These are phyloP conservation scores for Anas platyrhynchos DNA, from an alignment of 2,113 vertebrate genomes.

Conservation along the genomic window DNA sequence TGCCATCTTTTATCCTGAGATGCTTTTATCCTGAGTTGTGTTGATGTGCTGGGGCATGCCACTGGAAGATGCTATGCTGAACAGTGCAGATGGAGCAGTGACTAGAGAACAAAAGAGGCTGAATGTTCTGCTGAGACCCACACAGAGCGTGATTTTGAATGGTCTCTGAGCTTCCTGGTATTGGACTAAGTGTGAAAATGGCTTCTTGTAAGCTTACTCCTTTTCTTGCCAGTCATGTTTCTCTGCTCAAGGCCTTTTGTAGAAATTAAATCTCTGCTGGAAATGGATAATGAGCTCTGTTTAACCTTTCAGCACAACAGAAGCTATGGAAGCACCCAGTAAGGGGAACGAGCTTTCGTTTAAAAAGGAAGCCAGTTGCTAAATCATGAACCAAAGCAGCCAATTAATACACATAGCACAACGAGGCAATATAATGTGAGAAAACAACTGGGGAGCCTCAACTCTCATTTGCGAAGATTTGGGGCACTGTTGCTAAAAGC, in stretches of 20 bases:
- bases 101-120: background rate
- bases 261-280: slow-evolving; percentile 28
- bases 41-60: background rate
- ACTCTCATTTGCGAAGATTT: background rate
- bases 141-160: background rate
- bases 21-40: background rate
- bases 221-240: background rate
- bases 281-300: slow-evolving; percentile 25
- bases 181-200: background rate
- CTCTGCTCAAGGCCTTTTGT: background rate
- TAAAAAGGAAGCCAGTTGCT: background rate
- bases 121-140: background rate
- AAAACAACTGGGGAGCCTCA: background rate
- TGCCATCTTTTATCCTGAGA: background rate
- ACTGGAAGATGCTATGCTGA: background rate
- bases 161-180: background rate
- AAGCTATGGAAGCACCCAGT: background rate
- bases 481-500: background rate
- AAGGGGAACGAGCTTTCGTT: background rate
- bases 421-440: background rate
- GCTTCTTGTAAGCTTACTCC: background rate
- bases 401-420: background rate
- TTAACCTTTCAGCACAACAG: background rate
- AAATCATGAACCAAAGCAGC: background rate
- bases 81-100: background rate